Conservation (phyloP, 2,888 invertebrate genomes). For the Drosophila koepferae region DNA sequence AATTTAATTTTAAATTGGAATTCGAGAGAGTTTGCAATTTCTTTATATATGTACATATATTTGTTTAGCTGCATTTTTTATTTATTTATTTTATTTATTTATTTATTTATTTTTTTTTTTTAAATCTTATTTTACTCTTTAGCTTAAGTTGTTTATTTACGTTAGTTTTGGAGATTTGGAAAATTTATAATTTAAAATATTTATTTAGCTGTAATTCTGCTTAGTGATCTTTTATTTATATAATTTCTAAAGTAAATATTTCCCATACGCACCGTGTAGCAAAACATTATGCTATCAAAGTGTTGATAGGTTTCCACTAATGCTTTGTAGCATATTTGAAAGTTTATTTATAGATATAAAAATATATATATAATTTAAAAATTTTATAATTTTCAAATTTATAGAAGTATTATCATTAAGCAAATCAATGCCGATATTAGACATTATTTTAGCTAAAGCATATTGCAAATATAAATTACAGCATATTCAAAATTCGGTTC, state of each 20-base stretch:
- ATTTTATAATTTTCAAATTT: too few relatives aligned
- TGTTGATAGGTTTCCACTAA: neutral
- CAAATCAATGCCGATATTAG: too few relatives aligned
- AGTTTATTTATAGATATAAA: neutral
- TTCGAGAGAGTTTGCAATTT: neutral
- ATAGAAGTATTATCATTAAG: too few relatives aligned
- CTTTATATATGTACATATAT: neutral
- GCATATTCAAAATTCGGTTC: neutral
- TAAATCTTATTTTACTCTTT: neutral
- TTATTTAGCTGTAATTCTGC: neutral
- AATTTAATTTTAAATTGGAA: neutral
- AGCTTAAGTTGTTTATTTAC: neutral
- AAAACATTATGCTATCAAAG: neutral
- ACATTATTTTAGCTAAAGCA: too few relatives aligned
- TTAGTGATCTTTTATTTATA: neutral
- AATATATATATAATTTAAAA: neutral
- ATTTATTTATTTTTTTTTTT: neutral
- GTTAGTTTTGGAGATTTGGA: neutral
- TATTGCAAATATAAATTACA: neutral
- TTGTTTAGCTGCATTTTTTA: neutral
- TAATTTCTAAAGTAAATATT: neutral
- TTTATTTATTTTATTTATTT: neutral
- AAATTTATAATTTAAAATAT: neutral
- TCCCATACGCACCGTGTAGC: constrained; percentile 3
- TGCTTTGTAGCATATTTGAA: neutral